Conservation (phyloP, 1,140 invertebrate genomes). For the Philopotamus ludificatus region DNA sequence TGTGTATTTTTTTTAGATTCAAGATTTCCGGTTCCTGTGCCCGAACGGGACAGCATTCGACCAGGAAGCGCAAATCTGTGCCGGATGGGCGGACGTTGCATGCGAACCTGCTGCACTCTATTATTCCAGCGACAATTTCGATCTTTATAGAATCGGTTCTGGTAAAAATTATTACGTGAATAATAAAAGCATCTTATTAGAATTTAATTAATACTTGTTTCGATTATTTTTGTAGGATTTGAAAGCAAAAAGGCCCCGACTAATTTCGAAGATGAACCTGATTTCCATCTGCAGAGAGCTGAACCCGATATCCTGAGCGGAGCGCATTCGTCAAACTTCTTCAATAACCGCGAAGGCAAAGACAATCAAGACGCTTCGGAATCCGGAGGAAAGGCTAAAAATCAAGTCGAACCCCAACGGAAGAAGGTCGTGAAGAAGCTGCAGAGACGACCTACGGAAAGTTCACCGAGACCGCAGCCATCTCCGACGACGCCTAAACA, state of each 20-base stretch:
- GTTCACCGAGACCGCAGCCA: conserved; percentile 43
- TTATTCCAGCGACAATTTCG: conserved; percentile 79
- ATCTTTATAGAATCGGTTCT: conserved; percentile 75
- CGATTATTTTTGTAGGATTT: conserved; percentile 49
- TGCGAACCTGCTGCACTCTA: conserved; percentile 77
- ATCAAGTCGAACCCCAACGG: conserved; percentile 42
- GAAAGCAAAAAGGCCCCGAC: conserved; percentile 60
- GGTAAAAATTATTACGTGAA: conserved; percentile 51
- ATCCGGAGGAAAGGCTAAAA: conserved; percentile 45
- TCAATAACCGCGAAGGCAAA: conserved; percentile 59
- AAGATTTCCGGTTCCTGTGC: conserved; percentile 83
- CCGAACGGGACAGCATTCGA: conserved; percentile 91
- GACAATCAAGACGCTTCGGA: conserved; percentile 54
- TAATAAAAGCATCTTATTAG: background rate
- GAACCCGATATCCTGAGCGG: conserved; percentile 69
- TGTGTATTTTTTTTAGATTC: conserved; percentile 57
- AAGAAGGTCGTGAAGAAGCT: conserved; percentile 46
- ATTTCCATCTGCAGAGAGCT: conserved; percentile 72
- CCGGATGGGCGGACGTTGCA: conserved; percentile 86
- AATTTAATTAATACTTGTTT: conserved; percentile 5
- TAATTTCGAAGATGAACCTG: conserved; percentile 68
- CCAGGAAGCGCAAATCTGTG: conserved; percentile 88
- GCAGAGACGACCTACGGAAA: conserved; percentile 48
- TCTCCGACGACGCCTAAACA: conserved; percentile 46
- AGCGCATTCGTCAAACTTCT: conserved; percentile 69